These are phyloP conservation scores for Limnephilus auricula DNA, from an alignment of 2,888 invertebrate genomes.

Conservation along the genomic window DNA sequence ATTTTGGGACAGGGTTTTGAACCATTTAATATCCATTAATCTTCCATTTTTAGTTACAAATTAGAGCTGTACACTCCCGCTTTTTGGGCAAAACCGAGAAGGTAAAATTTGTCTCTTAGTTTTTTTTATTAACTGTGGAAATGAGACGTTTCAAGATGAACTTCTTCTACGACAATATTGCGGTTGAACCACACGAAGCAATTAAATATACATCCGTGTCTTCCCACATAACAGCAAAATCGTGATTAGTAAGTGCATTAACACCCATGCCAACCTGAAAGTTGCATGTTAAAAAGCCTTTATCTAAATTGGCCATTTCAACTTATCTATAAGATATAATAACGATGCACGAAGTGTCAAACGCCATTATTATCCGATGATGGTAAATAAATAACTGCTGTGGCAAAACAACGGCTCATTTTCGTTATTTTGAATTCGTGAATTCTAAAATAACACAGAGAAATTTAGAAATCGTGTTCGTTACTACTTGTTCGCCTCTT, in stretches of 20 bases:
- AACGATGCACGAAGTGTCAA: neutral
- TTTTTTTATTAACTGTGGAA: neutral
- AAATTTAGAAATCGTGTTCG: neutral
- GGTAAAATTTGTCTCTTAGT: neutral
- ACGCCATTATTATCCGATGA: neutral
- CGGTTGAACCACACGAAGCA: neutral
- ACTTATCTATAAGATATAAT: neutral
- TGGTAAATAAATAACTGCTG: neutral
- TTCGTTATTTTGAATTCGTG: slow-evolving; percentile 9
- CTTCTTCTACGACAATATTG: neutral
- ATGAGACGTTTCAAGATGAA: neutral
- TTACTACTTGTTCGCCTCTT: slow-evolving; percentile 5
- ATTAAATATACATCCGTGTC: neutral
- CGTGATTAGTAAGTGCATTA: neutral
- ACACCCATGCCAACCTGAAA: neutral
- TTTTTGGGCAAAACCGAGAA: too few species aligned
- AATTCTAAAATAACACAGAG: slow-evolving; percentile 10
- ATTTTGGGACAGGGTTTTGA: neutral
- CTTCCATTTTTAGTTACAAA: neutral
- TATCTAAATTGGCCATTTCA: neutral
- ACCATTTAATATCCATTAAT: neutral
- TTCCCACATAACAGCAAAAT: neutral
- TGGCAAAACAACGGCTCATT: neutral
- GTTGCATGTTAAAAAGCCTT: neutral
- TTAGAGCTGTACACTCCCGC: neutral